Evolutionary conservation across 1,140 invertebrate genomes (phyloP).

Genomic region (Platorchestia sp.): DNA sequence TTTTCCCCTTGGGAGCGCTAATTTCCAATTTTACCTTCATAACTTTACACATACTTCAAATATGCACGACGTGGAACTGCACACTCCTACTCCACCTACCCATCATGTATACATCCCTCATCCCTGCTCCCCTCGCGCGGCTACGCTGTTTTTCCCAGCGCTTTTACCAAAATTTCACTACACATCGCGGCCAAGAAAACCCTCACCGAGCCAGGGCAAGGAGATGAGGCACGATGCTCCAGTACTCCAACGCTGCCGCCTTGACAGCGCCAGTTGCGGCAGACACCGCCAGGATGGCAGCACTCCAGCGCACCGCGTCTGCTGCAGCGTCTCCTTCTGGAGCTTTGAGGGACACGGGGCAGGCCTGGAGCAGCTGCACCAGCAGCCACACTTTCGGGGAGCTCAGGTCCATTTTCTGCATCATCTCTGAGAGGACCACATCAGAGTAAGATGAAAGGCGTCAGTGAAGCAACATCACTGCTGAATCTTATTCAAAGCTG

Average conservation of each 20-base stretch:
- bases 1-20: no score
- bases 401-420: constrained; percentile 48
- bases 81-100: background rate
- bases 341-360: constrained; percentile 49
- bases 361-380: constrained; percentile 61
- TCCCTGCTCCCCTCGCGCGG: background rate
- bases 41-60: background rate
- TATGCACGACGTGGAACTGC: background rate
- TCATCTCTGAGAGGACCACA: background rate
- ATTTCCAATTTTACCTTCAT: no score
- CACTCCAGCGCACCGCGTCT: constrained; percentile 26
- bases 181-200: background rate
- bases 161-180: background rate
- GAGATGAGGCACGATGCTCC: constrained; percentile 70
- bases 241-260: constrained; percentile 71
- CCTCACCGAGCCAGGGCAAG: constrained; percentile 71
- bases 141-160: background rate
- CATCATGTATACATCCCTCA: background rate
- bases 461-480: no score
- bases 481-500: no score
- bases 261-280: constrained; percentile 72
- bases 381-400: constrained; percentile 60
- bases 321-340: background rate
- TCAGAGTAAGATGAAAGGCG: no score
- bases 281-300: constrained; percentile 63